A percentile compares a stretch with the other conserved stretches of the same genome.
Conservation (phyloP, 1,140 invertebrate genomes). For the Drosophila fuyamai region DNA sequence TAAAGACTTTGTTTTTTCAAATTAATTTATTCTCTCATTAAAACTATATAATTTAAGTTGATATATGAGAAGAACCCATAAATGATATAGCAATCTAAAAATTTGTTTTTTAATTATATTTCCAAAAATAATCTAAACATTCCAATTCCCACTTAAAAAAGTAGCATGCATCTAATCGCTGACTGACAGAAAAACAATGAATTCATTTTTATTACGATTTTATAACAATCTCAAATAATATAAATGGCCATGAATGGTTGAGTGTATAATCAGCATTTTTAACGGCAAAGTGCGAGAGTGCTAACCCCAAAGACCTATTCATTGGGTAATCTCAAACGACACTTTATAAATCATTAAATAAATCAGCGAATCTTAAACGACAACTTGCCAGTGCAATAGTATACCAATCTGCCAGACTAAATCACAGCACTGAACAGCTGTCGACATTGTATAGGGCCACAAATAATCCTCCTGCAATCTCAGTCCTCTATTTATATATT, state of each 20-base stretch:
- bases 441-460: slow-evolving; percentile 53
- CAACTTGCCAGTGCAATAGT: slow-evolving; percentile 56
- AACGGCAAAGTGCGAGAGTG: slow-evolving; percentile 2
- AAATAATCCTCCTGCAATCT: slow-evolving; percentile 42
- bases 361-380: slow-evolving; percentile 70
- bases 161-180: not conserved
- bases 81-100: too few species aligned
- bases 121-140: not conserved
- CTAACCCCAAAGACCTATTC: slow-evolving; percentile 49
- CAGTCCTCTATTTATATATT: slow-evolving; percentile 39
- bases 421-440: slow-evolving; percentile 57
- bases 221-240: slow-evolving; percentile 4
- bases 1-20: too few species aligned
- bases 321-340: slow-evolving; percentile 64
- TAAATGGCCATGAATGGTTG: slow-evolving; percentile 1
- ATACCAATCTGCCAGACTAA: slow-evolving; percentile 59
- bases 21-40: too few species aligned
- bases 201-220: not conserved
- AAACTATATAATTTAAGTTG: too few species aligned
- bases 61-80: too few species aligned
- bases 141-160: too few species aligned
- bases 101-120: too few species aligned
- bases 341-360: slow-evolving; percentile 75
- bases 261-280: slow-evolving; percentile 31
- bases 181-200: not conserved